These are phyloP conservation scores for Engystomops pustulosus DNA, from an alignment of 2,113 vertebrate species.

Conservation along the genomic window DNA sequence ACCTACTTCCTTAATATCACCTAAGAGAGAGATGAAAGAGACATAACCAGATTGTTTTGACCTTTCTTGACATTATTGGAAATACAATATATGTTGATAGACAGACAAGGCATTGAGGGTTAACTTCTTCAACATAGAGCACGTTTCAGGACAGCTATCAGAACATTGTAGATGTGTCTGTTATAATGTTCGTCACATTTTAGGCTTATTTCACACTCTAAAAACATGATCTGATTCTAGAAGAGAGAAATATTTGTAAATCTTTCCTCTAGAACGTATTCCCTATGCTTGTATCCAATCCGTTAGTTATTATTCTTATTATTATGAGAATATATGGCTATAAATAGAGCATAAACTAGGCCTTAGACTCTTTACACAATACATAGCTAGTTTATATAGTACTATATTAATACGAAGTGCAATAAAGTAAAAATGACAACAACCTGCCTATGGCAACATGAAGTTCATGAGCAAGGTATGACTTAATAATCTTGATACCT, in stretches of 20 bases:
- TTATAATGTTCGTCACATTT: not conserved
- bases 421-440: not conserved
- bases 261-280: too few relatives aligned
- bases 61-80: not conserved
- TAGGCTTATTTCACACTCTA: not conserved
- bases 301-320: too few relatives aligned
- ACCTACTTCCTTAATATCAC: not conserved
- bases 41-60: not conserved
- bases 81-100: not conserved
- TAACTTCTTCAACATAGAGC: not conserved
- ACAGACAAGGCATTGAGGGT: not conserved
- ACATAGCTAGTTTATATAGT: too few relatives aligned
- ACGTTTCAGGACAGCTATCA: not conserved
- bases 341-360: not conserved
- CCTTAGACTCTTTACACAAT: not conserved
- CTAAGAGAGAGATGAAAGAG: too few relatives aligned
- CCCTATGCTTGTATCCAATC: too few relatives aligned
- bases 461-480: too few relatives aligned
- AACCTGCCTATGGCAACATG: not conserved
- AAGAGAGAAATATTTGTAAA: not conserved
- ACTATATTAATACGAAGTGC: not conserved
- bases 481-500: too few relatives aligned
- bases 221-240: not conserved
- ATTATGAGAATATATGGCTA: not conserved
- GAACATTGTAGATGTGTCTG: not conserved